phyloP scores from a whole-genome alignment of 2,888 invertebrate species.

The Ectemnius lituratus region DNA sequence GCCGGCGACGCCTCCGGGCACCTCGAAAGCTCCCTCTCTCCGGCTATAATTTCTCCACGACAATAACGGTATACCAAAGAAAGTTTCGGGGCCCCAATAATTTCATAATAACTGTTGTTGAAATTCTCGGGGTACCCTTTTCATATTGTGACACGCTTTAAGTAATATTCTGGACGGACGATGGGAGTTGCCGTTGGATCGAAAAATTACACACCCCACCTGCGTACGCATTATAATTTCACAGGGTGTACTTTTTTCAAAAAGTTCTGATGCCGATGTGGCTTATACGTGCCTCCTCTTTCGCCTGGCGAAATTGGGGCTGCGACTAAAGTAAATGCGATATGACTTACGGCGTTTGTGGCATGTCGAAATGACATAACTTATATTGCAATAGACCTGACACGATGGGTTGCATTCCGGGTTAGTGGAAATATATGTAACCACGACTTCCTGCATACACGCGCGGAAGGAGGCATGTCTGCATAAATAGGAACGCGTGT shows the following conservation, averaged over 20 bases:
- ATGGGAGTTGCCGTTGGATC: slow-evolving; percentile 5
- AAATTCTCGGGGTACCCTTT: slow-evolving; percentile 14
- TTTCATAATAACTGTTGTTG: slow-evolving; percentile 53
- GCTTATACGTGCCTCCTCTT: not conserved
- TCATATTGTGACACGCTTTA: slow-evolving; percentile 37
- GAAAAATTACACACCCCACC: not conserved
- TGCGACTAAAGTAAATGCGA: not conserved
- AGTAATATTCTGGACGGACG: slow-evolving; percentile 35
- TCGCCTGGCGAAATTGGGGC: not conserved
- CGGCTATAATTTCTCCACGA: slow-evolving; percentile 45
- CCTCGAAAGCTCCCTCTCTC: too few relatives aligned
- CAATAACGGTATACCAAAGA: slow-evolving; percentile 48
- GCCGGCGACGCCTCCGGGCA: too few relatives aligned
- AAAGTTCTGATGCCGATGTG: not conserved
- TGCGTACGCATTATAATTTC: not conserved
- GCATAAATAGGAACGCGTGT: slow-evolving; percentile 6
- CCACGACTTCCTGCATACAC: not conserved
- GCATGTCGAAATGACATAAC: slow-evolving; percentile 8
- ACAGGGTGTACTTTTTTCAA: not conserved
- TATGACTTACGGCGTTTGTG: slow-evolving; percentile 11
- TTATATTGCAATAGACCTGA: slow-evolving; percentile 12
- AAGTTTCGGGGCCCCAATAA: slow-evolving; percentile 36
- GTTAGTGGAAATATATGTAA: not conserved
- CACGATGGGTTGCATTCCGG: not conserved
- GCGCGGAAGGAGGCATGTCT: not conserved